Evolutionary conservation across 30 jellyfish, hydroid and myxozoan species (phyloP).

Genomic region (Hydractinia echinata): DNA sequence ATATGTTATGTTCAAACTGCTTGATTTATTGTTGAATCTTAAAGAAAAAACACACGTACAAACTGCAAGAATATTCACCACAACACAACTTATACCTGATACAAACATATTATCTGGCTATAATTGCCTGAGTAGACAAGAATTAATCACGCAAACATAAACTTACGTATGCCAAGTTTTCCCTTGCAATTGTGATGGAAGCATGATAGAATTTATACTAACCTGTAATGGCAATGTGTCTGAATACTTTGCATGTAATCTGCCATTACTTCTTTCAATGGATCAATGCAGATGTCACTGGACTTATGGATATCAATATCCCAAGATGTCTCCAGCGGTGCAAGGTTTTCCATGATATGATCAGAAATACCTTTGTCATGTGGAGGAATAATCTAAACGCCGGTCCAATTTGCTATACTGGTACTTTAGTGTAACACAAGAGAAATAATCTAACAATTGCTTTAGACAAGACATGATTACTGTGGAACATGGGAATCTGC

Average conservation of each 20-base stretch:
- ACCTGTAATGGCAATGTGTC: constrained; percentile 82
- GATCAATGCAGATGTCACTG: constrained; percentile 69
- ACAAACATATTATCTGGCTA: too few relatives aligned
- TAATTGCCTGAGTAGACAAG: too few relatives aligned
- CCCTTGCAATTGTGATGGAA: not conserved
- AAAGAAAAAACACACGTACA: not conserved
- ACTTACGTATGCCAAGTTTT: not conserved
- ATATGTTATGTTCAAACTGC: constrained; percentile 57
- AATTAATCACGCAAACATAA: too few relatives aligned
- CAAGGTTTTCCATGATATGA: constrained; percentile 59
- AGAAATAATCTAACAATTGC: not conserved
- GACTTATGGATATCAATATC: constrained; percentile 46
- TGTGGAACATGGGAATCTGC: too few relatives aligned
- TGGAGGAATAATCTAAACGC: constrained; percentile 65
- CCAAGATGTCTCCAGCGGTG: constrained; percentile 88
- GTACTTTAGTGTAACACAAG: not conserved
- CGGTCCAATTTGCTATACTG: not conserved
- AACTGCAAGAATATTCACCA: not conserved
- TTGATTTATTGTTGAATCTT: constrained; percentile 43
- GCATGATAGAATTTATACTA: not conserved
- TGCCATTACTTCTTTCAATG: constrained; percentile 62
- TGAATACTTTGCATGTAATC: constrained; percentile 67
- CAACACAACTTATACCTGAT: not conserved
- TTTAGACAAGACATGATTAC: not conserved
- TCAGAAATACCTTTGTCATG: constrained; percentile 79